A percentile compares a stretch with the other conserved stretches of the same genome.
phyloP scores from a whole-genome alignment of 2,888 invertebrate genomes.

The Acleris laterana region DNA sequence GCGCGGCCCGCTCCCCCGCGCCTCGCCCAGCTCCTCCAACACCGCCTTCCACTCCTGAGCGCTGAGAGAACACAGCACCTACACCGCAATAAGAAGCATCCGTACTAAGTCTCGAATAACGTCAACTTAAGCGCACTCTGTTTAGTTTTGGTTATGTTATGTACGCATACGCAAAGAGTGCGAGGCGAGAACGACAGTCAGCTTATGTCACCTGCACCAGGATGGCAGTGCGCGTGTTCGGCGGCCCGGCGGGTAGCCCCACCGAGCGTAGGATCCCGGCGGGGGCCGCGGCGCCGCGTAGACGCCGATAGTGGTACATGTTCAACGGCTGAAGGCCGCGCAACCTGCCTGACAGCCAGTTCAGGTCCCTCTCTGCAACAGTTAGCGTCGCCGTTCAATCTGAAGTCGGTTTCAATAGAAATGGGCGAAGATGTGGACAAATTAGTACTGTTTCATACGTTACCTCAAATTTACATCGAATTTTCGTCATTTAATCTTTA shows the following conservation, averaged over 20 bases:
- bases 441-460: no score
- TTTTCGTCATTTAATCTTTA: no score
- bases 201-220: neutral
- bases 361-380: constrained; percentile 67
- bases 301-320: constrained; percentile 67
- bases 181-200: no score
- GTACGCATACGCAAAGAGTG: no score
- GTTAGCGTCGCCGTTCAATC: neutral
- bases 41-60: neutral
- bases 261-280: constrained; percentile 58
- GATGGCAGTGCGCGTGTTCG: constrained; percentile 48
- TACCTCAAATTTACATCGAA: no score
- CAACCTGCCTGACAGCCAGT: constrained; percentile 68
- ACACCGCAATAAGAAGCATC: no score
- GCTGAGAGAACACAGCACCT: neutral
- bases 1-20: constrained; percentile 45
- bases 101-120: no score
- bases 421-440: no score
- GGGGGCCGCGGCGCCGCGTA: constrained; percentile 65
- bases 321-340: constrained; percentile 65
- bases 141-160: no score
- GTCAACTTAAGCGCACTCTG: neutral
- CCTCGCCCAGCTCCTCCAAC: constrained; percentile 27
- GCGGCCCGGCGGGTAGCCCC: constrained; percentile 47
- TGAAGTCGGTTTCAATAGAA: neutral